These are phyloP conservation scores for Drosophila pectinifera DNA, from an alignment of 1,140 invertebrate species.

Conservation along the genomic window DNA sequence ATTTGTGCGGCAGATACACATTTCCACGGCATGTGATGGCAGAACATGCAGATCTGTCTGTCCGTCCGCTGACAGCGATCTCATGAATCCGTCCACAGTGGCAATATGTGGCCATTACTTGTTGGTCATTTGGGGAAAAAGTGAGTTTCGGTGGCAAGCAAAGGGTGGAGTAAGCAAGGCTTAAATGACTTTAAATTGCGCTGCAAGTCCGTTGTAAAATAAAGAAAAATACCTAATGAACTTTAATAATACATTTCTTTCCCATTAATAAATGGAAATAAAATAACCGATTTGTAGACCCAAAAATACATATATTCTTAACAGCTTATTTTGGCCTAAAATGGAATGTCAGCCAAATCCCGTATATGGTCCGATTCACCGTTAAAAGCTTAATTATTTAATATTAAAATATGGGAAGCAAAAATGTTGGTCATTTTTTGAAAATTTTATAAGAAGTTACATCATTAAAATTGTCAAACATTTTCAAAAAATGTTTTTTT, in stretches of 20 bases:
- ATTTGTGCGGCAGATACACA: slow-evolving; percentile 32
- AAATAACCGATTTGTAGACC: too few species aligned
- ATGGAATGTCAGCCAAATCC: too few species aligned
- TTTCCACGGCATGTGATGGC: slow-evolving; percentile 26
- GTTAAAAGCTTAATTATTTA: too few species aligned
- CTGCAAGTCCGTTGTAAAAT: background rate
- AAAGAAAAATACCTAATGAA: background rate
- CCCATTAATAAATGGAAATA: background rate
- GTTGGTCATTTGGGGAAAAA: slow-evolving; percentile 27
- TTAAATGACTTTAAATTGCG: background rate
- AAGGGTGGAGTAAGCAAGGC: background rate
- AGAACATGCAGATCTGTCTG: slow-evolving; percentile 34
- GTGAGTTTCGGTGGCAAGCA: slow-evolving; percentile 15
- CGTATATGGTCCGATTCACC: too few species aligned
- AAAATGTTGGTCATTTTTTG: too few species aligned
- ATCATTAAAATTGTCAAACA: too few species aligned
- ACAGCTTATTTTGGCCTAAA: too few species aligned
- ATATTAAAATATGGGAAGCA: too few species aligned
- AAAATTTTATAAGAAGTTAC: too few species aligned
- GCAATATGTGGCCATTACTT: slow-evolving; percentile 25
- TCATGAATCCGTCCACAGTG: slow-evolving; percentile 28
- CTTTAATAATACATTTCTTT: background rate
- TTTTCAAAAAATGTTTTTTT: too few species aligned
- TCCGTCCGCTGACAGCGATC: slow-evolving; percentile 24
- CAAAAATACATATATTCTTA: too few species aligned